Evolutionary conservation across 53 echinoderm and acorn worm species (phyloP), one percentile per base, ranked within the genome.

Genomic region (Crossaster papposus): DNA sequence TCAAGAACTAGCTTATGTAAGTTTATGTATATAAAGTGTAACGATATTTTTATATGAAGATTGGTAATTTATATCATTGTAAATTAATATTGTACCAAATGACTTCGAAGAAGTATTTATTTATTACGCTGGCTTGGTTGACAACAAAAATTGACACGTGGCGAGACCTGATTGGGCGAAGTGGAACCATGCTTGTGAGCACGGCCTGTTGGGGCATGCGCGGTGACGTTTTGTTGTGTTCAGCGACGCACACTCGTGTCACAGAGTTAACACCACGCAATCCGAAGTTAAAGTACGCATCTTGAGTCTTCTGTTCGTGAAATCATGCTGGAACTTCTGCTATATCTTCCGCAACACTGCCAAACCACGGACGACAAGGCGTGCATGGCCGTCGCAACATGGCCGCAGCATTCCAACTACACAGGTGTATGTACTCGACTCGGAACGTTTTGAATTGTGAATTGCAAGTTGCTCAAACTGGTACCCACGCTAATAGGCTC

Each of bases 91-190:
- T 94, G 88, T 94, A 94, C 94, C 94, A 94, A 93, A 92, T 90
- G 92, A 94, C 94, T 94, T 94, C 94, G 82, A 94, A 94, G 94
- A 94, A 94, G 94, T 94, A 90, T 94, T 94, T 94, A 94, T 94
- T 94, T 94, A 94, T 94, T 94, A 92, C 81, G 93, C 90, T 93
- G 87, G 87, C 87, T 87, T 72, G 87, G 87, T 87, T 73, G 87
- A 87, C 84, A 54, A 55, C 8, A 70, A 83, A 83, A n/a, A n/a
- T n/a, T n/a, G n/a, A 87, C 54, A 74, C 73, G 85, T 74, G 73
- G 72, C 54, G 55, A 74, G 33, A 85, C 23, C 33, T 30, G 74
- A 54, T 78, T 85, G 83, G 83, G 70, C 83, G 18, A 70, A 70
- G 70, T 70, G 70, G 83, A 71, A 70, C 28, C 18, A 30, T 20